These are phyloP conservation scores for Yponomeuta evonymella DNA, from an alignment of 2,888 invertebrate genomes.

Conservation along the genomic window DNA sequence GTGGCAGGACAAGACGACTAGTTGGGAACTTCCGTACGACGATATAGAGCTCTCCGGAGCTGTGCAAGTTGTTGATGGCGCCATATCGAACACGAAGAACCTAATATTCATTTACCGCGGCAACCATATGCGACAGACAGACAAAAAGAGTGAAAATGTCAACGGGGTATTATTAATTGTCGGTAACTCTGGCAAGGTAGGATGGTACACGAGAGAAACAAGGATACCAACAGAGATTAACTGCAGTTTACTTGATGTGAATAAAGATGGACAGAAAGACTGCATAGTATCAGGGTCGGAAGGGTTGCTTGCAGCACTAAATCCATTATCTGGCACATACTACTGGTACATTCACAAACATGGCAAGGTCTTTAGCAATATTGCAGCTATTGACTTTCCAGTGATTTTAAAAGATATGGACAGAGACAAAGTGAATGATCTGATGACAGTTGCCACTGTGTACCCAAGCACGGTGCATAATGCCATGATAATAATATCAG, in stretches of 20 bases:
- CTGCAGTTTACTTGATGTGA: slow-evolving; percentile 83
- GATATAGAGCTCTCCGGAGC: slow-evolving; percentile 82
- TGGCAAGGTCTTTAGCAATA: slow-evolving; percentile 65
- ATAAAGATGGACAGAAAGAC: slow-evolving; percentile 82
- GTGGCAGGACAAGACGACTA: slow-evolving; percentile 76
- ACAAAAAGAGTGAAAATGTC: slow-evolving; percentile 64
- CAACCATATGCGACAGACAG: slow-evolving; percentile 75
- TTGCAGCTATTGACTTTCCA: slow-evolving; percentile 81
- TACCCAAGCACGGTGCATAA: slow-evolving; percentile 73
- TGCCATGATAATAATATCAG: slow-evolving; percentile 81
- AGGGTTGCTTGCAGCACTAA: slow-evolving; percentile 74
- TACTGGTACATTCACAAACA: slow-evolving; percentile 77
- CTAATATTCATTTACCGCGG: slow-evolving; percentile 85
- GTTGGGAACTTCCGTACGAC: slow-evolving; percentile 81
- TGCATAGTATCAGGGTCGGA: slow-evolving; percentile 85
- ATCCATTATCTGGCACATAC: slow-evolving; percentile 71
- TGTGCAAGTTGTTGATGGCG: slow-evolving; percentile 81
- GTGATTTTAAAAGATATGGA: slow-evolving; percentile 83
- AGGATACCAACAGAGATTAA: slow-evolving; percentile 83
- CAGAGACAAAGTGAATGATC: slow-evolving; percentile 81
- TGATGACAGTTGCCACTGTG: slow-evolving; percentile 77
- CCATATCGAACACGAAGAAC: slow-evolving; percentile 79
- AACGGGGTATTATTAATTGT: slow-evolving; percentile 83
- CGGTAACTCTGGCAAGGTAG: slow-evolving; percentile 81
- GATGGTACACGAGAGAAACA: slow-evolving; percentile 83